Conservation (phyloP, 2,797 vertebrate species). For the Serranus cabrilla region DNA sequence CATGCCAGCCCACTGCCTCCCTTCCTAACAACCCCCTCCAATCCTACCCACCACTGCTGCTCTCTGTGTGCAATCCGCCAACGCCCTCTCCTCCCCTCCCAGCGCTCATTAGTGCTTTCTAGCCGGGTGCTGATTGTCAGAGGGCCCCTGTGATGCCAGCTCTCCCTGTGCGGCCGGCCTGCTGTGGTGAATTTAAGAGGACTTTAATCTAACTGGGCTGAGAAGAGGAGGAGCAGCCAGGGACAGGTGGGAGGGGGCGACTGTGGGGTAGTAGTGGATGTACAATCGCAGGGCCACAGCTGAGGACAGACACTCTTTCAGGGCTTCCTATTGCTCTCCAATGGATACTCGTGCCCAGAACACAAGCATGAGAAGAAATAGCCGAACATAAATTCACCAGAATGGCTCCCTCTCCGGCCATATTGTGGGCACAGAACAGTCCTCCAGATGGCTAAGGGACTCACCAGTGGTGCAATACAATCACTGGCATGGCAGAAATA, state of each 20-base stretch:
- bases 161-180: conserved; percentile 69
- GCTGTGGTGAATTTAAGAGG: conserved; percentile 81
- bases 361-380: conserved; percentile 80
- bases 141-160: conserved; percentile 75
- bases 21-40: conserved; percentile 59
- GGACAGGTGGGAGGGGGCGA: conserved; percentile 66
- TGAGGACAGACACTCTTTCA: conserved; percentile 79
- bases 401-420: conserved; percentile 81
- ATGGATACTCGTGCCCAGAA: conserved; percentile 78
- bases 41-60: conserved; percentile 66
- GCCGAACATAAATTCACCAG: conserved; percentile 80
- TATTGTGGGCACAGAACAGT: conserved; percentile 79
- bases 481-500: conserved; percentile 76
- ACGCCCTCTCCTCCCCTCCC: conserved; percentile 66
- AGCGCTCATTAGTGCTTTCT: conserved; percentile 82
- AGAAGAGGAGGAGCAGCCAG: conserved; percentile 65
- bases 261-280: conserved; percentile 45
- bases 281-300: conserved; percentile 67
- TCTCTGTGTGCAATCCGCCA: conserved; percentile 65
- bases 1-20: conserved; percentile 67
- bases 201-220: conserved; percentile 84
- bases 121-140: conserved; percentile 82
- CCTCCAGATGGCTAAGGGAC: conserved; percentile 85
- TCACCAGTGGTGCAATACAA: conserved; percentile 80
- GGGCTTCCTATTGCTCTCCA: conserved; percentile 79